These are phyloP conservation scores for Antheraea pernyi DNA, from an alignment of 1,140 invertebrate genomes.

Conservation along the genomic window DNA sequence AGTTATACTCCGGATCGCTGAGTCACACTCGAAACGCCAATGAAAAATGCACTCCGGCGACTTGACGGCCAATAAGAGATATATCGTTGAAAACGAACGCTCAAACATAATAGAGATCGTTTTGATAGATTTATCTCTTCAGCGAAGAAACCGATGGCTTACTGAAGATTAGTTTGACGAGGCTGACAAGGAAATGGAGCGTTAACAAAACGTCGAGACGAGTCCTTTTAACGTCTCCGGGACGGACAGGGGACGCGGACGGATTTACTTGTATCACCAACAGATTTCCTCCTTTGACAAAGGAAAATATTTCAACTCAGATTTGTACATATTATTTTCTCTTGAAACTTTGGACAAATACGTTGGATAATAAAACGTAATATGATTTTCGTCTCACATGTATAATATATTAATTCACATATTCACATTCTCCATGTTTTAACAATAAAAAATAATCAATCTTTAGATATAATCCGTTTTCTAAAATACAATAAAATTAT, in stretches of 20 bases:
- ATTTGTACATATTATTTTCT: slow-evolving; percentile 28
- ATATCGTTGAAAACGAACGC: slow-evolving; percentile 41
- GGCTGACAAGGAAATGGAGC: slow-evolving; percentile 59
- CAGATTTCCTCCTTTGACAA: slow-evolving; percentile 67
- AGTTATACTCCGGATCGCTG: slow-evolving; percentile 56
- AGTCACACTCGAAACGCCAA: slow-evolving; percentile 60
- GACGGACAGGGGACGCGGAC: slow-evolving; percentile 61
- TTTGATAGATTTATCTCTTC: slow-evolving; percentile 22
- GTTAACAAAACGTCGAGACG: slow-evolving; percentile 58
- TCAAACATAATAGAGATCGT: slow-evolving; percentile 13
- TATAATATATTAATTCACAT: too few relatives aligned
- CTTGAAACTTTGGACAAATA: slow-evolving; percentile 2
- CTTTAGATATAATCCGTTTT: too few relatives aligned
- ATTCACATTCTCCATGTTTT: too few relatives aligned
- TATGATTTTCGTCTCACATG: background rate
- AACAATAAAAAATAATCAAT: too few relatives aligned
- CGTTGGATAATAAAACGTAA: background rate
- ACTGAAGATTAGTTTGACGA: slow-evolving; percentile 49
- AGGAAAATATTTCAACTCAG: slow-evolving; percentile 49
- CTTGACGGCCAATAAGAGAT: slow-evolving; percentile 48
- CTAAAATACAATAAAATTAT: too few relatives aligned
- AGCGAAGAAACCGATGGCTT: slow-evolving; percentile 32
- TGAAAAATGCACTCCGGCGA: slow-evolving; percentile 45
- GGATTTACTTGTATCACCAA: slow-evolving; percentile 69
- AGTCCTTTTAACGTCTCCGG: slow-evolving; percentile 54